Evolutionary conservation across 2,797 vertebrate genomes (phyloP).

Genomic region (Alfaro cultratus): DNA sequence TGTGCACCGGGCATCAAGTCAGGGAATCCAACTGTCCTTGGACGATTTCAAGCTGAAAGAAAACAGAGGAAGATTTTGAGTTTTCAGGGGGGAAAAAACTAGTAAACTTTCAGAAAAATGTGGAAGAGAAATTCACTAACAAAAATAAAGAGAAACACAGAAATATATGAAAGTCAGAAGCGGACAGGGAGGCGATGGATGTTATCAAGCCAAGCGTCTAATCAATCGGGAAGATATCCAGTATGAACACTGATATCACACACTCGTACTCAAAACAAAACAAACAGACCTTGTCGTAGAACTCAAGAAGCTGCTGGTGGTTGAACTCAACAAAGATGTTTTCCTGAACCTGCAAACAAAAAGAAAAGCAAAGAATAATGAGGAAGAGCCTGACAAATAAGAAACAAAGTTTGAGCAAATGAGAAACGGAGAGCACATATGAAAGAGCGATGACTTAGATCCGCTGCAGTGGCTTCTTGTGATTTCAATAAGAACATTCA

Average conservation of each 20-base stretch:
- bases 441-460: constrained; percentile 30
- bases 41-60: constrained; percentile 74
- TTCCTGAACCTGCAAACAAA: constrained; percentile 82
- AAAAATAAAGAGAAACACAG: background rate
- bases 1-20: constrained; percentile 63
- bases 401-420: constrained; percentile 12
- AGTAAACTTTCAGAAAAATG: background rate
- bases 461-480: constrained; percentile 30
- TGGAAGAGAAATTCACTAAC: background rate
- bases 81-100: background rate
- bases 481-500: constrained; percentile 72
- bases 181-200: constrained; percentile 11
- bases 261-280: constrained; percentile 20
- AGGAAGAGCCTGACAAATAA: background rate
- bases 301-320: constrained; percentile 93
- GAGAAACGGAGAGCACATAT: background rate
- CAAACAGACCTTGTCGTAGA: constrained; percentile 94
- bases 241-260: background rate
- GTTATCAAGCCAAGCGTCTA: constrained; percentile 23
- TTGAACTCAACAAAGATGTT: constrained; percentile 92
- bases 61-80: constrained; percentile 44
- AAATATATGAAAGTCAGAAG: constrained; percentile 21
- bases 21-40: constrained; percentile 79
- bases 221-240: constrained; percentile 32
- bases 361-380: constrained; percentile 2